phyloP scores from a whole-genome alignment of 2,797 vertebrate genomes.

The Anabacerthia variegaticeps region DNA sequence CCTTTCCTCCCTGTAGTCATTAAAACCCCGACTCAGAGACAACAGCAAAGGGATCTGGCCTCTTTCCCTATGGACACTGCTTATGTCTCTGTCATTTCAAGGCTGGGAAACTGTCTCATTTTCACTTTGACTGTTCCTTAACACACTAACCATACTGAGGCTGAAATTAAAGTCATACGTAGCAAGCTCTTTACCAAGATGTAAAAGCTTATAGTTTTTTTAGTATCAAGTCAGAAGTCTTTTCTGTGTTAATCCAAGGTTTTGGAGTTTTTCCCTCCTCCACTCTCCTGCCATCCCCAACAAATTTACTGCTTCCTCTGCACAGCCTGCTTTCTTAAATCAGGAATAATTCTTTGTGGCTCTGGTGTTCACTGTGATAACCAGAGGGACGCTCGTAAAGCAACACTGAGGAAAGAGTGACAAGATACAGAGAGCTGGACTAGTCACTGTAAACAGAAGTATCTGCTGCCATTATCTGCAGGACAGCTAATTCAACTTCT shows the following conservation, averaged over 20 bases:
- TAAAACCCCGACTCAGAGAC: background rate
- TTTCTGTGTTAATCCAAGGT: background rate
- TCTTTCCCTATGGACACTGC: constrained; percentile 19
- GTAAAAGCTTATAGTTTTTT: background rate
- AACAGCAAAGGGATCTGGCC: constrained; percentile 25
- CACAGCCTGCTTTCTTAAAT: background rate
- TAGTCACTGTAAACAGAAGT: background rate
- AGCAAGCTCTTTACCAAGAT: background rate
- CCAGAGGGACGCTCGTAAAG: background rate
- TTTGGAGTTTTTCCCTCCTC: background rate
- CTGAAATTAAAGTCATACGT: background rate
- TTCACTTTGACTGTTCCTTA: background rate
- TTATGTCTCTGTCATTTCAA: constrained; percentile 32
- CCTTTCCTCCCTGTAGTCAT: constrained; percentile 10
- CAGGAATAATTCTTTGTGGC: background rate
- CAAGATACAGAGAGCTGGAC: background rate
- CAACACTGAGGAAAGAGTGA: background rate
- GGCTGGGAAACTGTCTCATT: background rate
- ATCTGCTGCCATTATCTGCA: background rate
- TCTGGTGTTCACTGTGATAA: background rate
- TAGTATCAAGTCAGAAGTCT: background rate
- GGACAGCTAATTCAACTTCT: background rate
- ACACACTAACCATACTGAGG: background rate
- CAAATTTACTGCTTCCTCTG: background rate
- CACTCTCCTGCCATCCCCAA: background rate